These are phyloP conservation scores for Apaloderma vittatum DNA, from an alignment of 2,113 vertebrate species.

Conservation along the genomic window DNA sequence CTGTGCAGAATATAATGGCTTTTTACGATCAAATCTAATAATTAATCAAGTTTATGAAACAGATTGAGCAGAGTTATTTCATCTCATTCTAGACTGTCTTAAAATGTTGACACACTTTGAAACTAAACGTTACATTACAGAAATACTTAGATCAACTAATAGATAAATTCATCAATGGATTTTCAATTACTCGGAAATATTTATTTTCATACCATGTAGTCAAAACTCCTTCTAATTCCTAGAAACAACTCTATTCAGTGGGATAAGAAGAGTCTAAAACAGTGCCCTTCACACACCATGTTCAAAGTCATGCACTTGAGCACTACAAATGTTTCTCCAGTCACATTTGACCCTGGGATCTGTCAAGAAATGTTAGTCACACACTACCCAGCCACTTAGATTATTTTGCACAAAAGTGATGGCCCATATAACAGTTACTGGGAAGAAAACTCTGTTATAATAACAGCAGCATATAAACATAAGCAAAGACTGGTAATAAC, in stretches of 20 bases:
- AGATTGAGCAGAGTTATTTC: neutral
- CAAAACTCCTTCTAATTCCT: neutral
- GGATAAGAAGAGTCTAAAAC: neutral
- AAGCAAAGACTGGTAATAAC: neutral
- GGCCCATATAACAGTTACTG: neutral
- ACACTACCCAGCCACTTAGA: neutral
- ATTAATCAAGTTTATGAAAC: constrained; percentile 14
- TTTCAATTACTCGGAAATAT: constrained; percentile 1
- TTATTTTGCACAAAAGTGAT: neutral
- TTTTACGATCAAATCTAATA: neutral
- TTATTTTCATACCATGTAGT: neutral
- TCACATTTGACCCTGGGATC: neutral
- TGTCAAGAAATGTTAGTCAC: neutral
- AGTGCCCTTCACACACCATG: neutral
- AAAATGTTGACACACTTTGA: constrained; percentile 3
- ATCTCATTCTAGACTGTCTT: neutral
- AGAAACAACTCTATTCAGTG: neutral
- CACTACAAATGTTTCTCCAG: neutral
- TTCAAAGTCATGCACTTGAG: neutral
- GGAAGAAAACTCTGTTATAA: neutral
- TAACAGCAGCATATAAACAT: neutral
- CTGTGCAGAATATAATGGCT: neutral
- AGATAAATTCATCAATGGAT: neutral
- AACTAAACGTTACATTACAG: neutral
- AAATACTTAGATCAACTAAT: neutral